Conservation (phyloP, 2,888 invertebrate genomes). For the Nymphalis c-album region DNA sequence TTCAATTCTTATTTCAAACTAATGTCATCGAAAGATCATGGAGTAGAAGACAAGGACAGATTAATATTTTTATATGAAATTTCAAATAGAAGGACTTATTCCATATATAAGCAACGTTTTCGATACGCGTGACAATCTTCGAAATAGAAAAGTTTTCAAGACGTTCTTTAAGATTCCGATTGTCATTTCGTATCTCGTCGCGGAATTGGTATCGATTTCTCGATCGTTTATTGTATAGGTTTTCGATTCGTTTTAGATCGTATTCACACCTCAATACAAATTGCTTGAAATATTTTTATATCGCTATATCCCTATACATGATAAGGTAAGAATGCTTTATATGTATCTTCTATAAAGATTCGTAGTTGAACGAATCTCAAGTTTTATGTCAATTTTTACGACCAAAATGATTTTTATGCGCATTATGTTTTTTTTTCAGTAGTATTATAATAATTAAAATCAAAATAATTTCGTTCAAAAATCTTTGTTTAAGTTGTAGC, state of each 20-base stretch:
- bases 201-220: slow-evolving; percentile 6
- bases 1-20: too few species aligned
- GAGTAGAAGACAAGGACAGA: too few species aligned
- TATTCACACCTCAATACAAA: slow-evolving; percentile 8
- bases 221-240: slow-evolving; percentile 12
- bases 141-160: slow-evolving; percentile 2
- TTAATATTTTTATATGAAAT: background rate
- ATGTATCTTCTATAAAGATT: background rate
- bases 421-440: too few species aligned
- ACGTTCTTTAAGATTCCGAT: slow-evolving; percentile 6
- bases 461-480: too few species aligned
- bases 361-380: background rate
- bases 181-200: slow-evolving; percentile 5
- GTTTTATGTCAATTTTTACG: background rate
- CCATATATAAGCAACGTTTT: background rate
- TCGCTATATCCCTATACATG: background rate
- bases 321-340: background rate
- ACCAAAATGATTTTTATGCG: too few species aligned
- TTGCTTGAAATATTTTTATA: too few species aligned
- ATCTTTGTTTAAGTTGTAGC: too few species aligned
- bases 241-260: slow-evolving; percentile 11
- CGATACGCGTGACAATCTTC: background rate
- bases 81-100: background rate
- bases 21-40: too few species aligned
- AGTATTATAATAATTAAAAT: too few species aligned